These are phyloP conservation scores for Notolabrus celidotus DNA, from an alignment of 2,797 vertebrate genomes.

Conservation along the genomic window DNA sequence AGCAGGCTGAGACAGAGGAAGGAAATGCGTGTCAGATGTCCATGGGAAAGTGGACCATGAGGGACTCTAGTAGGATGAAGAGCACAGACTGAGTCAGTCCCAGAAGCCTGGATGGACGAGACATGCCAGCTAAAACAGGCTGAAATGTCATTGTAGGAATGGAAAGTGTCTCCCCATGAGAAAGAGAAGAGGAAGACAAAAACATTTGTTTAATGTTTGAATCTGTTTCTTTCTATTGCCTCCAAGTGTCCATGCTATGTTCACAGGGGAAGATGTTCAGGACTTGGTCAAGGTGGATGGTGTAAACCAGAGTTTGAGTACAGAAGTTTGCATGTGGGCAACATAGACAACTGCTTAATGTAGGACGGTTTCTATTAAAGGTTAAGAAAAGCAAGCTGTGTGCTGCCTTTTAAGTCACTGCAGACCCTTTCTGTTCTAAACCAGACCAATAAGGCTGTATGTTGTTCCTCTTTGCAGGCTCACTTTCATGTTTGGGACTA, in stretches of 20 bases:
- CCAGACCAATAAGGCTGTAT: background rate
- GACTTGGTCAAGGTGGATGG: no score
- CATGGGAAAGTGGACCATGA: conserved; percentile 75
- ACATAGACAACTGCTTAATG: background rate
- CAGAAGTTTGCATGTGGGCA: background rate
- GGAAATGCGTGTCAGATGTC: conserved; percentile 70
- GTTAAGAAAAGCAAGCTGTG: background rate
- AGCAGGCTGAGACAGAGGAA: conserved; percentile 48
- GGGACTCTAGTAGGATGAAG: conserved; percentile 52
- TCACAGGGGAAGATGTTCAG: no score
- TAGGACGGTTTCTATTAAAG: background rate
- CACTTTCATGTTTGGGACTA: no score
- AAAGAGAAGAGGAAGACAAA: background rate
- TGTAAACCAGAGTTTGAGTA: background rate
- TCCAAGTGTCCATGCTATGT: no score
- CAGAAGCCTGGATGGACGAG: conserved; percentile 29
- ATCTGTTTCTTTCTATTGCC: no score
- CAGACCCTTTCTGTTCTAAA: background rate
- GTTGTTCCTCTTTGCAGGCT: no score
- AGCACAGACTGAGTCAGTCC: conserved; percentile 24
- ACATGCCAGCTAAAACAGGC: conserved; percentile 50
- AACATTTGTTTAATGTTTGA: no score
- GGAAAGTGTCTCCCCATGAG: background rate
- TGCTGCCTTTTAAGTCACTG: no score
- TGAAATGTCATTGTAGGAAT: conserved; percentile 43